A percentile compares a stretch with the other conserved stretches of the same genome.
These are phyloP conservation scores for Hippopotamus amphibius DNA, from an alignment of 2,113 vertebrate species.

Conservation along the genomic window DNA sequence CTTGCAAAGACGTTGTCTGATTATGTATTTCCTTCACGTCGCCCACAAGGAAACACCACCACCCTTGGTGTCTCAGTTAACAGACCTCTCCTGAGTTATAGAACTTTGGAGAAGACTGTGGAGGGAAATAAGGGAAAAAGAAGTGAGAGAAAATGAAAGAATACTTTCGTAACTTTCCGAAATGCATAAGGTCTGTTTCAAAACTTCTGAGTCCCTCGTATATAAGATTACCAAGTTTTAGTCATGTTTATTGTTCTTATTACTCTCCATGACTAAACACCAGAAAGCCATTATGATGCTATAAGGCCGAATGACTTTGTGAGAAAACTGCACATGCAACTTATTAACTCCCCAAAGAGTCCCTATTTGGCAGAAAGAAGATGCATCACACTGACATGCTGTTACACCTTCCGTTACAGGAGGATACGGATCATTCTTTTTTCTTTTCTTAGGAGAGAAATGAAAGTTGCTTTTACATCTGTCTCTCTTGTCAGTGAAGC, in stretches of 20 bases:
- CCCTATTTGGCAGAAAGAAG: background rate
- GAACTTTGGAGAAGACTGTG: background rate
- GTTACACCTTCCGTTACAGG: background rate
- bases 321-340: background rate
- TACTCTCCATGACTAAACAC: slow-evolving; percentile 40
- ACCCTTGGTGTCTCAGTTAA: background rate
- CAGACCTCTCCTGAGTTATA: background rate
- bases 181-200: slow-evolving; percentile 45
- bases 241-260: slow-evolving; percentile 60
- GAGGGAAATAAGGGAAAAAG: slow-evolving; percentile 26
- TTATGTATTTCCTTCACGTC: background rate
- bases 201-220: slow-evolving; percentile 20
- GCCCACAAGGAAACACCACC: background rate
- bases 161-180: slow-evolving; percentile 40
- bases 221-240: slow-evolving; percentile 45
- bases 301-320: background rate
- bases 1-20: background rate
- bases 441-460: slow-evolving; percentile 1
- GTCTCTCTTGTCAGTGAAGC: background rate
- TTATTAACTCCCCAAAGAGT: background rate
- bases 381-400: background rate
- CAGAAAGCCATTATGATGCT: background rate
- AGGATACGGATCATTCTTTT: background rate
- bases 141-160: background rate
- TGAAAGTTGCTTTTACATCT: background rate